Conservation (phyloP, 2,797 vertebrate genomes). For the Mustela erminea region DNA sequence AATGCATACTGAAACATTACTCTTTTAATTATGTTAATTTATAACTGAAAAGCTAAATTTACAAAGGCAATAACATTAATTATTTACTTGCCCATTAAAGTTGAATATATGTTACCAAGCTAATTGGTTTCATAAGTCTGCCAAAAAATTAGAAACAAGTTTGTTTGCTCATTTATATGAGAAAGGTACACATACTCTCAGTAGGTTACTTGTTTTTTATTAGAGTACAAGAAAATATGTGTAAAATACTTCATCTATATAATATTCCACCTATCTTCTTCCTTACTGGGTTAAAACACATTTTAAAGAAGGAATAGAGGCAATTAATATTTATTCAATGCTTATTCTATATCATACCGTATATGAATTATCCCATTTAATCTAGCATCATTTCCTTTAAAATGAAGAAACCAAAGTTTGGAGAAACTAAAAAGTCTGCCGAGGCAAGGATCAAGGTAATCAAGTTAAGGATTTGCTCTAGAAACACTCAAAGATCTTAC, state of each 20-base stretch:
- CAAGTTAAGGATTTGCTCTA: not conserved
- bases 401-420: not conserved
- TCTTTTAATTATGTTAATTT: slow-evolving; percentile 92
- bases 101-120: slow-evolving; percentile 87
- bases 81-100: slow-evolving; percentile 91
- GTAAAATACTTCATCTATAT: slow-evolving; percentile 54
- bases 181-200: slow-evolving; percentile 68
- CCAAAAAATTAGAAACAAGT: slow-evolving; percentile 86
- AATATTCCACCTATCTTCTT: not conserved
- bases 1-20: slow-evolving; percentile 88
- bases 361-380: not conserved
- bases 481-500: not conserved
- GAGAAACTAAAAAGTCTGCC: not conserved
- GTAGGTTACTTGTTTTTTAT: slow-evolving; percentile 75
- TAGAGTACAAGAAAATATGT: slow-evolving; percentile 62
- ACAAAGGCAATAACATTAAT: slow-evolving; percentile 92
- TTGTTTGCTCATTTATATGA: slow-evolving; percentile 85
- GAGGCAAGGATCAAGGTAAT: not conserved
- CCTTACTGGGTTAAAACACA: not conserved
- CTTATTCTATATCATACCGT: not conserved
- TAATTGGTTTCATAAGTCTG: slow-evolving; percentile 89
- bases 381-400: not conserved
- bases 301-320: not conserved
- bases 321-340: not conserved
- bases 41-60: slow-evolving; percentile 90